A percentile compares a stretch with the other conserved stretches of the same genome.
These are phyloP conservation scores for Brevimyrus niger DNA, from an alignment of 2,113 vertebrate genomes.

Conservation along the genomic window DNA sequence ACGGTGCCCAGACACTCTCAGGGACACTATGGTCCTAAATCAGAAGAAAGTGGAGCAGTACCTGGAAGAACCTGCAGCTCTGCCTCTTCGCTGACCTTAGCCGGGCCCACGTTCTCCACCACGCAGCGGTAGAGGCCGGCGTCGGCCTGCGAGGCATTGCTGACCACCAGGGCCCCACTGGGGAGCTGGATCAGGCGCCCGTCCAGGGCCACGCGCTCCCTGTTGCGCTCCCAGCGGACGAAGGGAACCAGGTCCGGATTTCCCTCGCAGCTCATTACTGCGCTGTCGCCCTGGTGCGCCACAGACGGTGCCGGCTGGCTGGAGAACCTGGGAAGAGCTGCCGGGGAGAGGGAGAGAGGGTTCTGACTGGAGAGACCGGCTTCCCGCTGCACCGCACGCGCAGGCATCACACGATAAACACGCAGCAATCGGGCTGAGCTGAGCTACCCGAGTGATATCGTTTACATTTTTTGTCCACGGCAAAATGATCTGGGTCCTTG, in stretches of 20 bases:
- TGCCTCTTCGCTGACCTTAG: slow-evolving; percentile 84
- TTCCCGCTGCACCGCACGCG: too few relatives aligned
- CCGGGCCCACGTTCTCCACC: slow-evolving; percentile 69
- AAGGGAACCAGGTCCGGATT: slow-evolving; percentile 73
- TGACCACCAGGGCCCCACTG: slow-evolving; percentile 73
- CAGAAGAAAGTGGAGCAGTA: slow-evolving; percentile 38
- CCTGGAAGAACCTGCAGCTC: slow-evolving; percentile 75
- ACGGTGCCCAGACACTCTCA: not conserved
- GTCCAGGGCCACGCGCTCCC: slow-evolving; percentile 56
- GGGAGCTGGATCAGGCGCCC: slow-evolving; percentile 63
- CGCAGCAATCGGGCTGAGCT: not conserved
- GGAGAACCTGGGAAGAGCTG: slow-evolving; percentile 80
- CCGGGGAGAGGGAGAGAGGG: not conserved
- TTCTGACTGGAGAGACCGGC: not conserved
- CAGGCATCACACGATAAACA: not conserved
- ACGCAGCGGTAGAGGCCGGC: slow-evolving; percentile 79
- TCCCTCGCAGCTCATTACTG: slow-evolving; percentile 77
- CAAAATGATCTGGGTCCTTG: not conserved
- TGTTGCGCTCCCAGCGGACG: slow-evolving; percentile 80
- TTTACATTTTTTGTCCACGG: not conserved
- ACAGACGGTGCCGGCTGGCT: slow-evolving; percentile 70
- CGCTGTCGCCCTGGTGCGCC: slow-evolving; percentile 61
- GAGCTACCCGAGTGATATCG: not conserved
- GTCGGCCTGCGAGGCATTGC: slow-evolving; percentile 71
- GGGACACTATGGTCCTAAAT: not conserved